Percentiles rank a stretch among this genome's conserved stretches.
Evolutionary conservation across 2,888 invertebrate genomes (phyloP).

Genomic region (Cephus runcator): DNA sequence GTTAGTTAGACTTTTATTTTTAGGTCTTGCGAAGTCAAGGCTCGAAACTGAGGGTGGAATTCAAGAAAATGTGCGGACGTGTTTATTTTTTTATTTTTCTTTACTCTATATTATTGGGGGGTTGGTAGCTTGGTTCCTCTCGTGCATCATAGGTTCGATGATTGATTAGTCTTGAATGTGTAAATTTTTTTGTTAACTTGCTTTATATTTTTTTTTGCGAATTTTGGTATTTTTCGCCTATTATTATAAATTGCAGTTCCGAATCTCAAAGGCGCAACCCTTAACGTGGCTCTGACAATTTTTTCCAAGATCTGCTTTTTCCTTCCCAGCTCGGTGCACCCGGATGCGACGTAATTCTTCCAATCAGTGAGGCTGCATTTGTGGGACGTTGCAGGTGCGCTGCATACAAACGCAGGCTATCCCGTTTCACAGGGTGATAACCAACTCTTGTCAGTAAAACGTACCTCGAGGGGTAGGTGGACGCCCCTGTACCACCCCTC

Average conservation of each 20-base stretch:
- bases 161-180: no score
- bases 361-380: constrained; percentile 26
- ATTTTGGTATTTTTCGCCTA: background rate
- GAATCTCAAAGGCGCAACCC: background rate
- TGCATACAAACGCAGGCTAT: constrained; percentile 20
- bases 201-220: no score
- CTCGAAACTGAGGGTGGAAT: background rate
- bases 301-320: constrained; percentile 4
- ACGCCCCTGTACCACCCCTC: background rate
- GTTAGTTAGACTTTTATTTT: background rate
- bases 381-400: constrained; percentile 14
- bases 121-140: background rate
- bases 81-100: background rate
- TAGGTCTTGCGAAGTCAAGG: background rate
- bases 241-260: background rate
- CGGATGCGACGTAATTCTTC: constrained; percentile 24
- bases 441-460: background rate
- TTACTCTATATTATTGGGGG: no score
- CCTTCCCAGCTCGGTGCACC: constrained; percentile 17
- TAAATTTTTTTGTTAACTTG: no score
- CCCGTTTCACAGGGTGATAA: background rate
- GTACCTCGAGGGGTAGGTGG: background rate
- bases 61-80: background rate
- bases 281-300: background rate
- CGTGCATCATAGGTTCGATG: no score